Evolutionary conservation across 2,888 invertebrate species (phyloP).

Genomic region (Rhamnusium bicolor): DNA sequence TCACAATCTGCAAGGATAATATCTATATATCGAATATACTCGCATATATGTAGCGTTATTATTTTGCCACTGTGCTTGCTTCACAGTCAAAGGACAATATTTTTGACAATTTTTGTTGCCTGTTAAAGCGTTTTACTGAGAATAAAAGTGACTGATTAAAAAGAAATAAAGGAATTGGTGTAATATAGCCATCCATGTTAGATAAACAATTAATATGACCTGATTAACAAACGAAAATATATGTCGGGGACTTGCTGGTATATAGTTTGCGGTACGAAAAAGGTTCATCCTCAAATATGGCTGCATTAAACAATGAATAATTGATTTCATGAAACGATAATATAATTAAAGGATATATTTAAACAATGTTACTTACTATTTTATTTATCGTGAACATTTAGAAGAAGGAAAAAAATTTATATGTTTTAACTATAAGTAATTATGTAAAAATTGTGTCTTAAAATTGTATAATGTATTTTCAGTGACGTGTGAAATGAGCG

Average conservation of each 20-base stretch:
- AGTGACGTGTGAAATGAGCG: too few relatives aligned
- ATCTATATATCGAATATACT: not conserved
- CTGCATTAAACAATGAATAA: not conserved
- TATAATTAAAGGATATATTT: not conserved
- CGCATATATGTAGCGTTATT: not conserved
- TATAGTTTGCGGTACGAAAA: too few relatives aligned
- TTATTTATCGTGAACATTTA: not conserved
- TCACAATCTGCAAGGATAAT: conserved; percentile 13
- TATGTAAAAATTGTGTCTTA: too few relatives aligned
- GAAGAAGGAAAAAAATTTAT: not conserved
- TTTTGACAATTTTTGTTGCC: conserved; percentile 8
- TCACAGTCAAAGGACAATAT: conserved; percentile 16
- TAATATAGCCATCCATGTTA: conserved; percentile 41
- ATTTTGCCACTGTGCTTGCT: not conserved
- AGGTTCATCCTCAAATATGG: too few relatives aligned
- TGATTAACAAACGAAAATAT: not conserved
- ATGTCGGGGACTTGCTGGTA: not conserved
- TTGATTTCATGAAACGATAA: not conserved
- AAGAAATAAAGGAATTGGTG: conserved; percentile 40
- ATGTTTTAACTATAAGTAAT: not conserved
- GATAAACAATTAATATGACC: conserved; percentile 15
- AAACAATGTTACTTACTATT: not conserved
- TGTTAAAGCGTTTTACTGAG: not conserved
- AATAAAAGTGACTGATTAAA: conserved; percentile 29
- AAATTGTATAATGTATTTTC: not conserved